A percentile compares a stretch with the other conserved stretches of the same genome.
Evolutionary conservation across 2,797 vertebrate species (phyloP).

Genomic region (Philypnodon macrostomus): DNA sequence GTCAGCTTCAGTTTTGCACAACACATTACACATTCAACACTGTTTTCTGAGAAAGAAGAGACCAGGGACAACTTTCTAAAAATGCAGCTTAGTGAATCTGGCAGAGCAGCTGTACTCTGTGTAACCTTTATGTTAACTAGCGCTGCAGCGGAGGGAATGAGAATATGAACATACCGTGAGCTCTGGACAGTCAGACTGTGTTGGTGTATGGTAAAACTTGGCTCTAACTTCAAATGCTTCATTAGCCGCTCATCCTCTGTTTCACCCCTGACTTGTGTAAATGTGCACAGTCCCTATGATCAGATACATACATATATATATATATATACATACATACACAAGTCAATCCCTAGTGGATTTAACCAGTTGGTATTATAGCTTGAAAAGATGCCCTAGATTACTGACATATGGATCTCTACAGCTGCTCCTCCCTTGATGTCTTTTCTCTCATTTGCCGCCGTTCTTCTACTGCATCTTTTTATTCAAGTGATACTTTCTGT

Average conservation of each 20-base stretch:
- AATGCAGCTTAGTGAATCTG: conserved; percentile 43
- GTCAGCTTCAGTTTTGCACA: conserved; percentile 4
- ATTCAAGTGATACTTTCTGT: conserved; percentile 5
- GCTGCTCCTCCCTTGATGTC: conserved; percentile 7
- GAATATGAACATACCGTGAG: conserved; percentile 45
- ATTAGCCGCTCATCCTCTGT: conserved; percentile 53
- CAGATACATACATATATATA: conserved; percentile 41
- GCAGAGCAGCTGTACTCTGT: conserved; percentile 42
- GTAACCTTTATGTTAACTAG: conserved; percentile 58
- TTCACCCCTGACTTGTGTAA: conserved; percentile 45
- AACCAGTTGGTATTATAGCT: conserved; percentile 41
- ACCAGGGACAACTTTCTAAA: conserved; percentile 31
- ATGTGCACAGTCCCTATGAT: conserved; percentile 35
- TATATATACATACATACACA: conserved; percentile 26
- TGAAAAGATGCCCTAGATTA: conserved; percentile 39
- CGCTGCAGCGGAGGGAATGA: conserved; percentile 52
- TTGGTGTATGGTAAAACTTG: conserved; percentile 43
- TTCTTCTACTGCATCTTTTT: conserved; percentile 3
- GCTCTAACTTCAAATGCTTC: conserved; percentile 54
- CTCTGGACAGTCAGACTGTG: conserved; percentile 40
- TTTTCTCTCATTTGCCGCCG: conserved; percentile 3
- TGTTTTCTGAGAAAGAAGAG: conserved; percentile 19
- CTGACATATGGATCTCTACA: conserved; percentile 34
- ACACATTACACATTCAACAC: conserved; percentile 12
- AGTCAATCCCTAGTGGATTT: conserved; percentile 28